These are phyloP conservation scores for Halyomorpha halys DNA, from an alignment of 1,140 invertebrate species.

Conservation along the genomic window DNA sequence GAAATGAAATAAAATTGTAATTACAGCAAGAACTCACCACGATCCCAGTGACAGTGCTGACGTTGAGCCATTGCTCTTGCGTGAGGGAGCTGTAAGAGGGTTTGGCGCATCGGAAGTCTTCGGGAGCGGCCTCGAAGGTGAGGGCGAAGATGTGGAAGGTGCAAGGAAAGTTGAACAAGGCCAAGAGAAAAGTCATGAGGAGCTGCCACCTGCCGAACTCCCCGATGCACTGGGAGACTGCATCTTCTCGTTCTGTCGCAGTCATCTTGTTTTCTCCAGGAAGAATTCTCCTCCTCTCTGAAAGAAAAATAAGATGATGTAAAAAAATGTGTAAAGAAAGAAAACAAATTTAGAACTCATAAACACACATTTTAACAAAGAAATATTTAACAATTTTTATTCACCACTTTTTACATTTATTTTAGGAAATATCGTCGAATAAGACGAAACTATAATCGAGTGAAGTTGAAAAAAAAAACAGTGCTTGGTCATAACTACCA, in stretches of 20 bases:
- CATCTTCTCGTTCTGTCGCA: constrained; percentile 43
- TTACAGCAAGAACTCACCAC: no score
- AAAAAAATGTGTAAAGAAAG: no score
- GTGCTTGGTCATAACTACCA: no score
- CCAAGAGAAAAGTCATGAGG: constrained; percentile 37
- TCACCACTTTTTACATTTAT: no score
- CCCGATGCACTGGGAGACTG: constrained; percentile 54
- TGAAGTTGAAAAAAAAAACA: no score
- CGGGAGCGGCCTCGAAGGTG: constrained; percentile 50
- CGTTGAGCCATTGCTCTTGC: constrained; percentile 44
- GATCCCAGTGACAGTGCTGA: constrained; percentile 33
- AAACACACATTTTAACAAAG: no score
- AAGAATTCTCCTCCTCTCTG: neutral
- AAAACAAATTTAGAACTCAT: no score
- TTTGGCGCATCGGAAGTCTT: constrained; percentile 47
- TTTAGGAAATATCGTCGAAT: no score
- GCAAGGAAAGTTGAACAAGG: constrained; percentile 35
- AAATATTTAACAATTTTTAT: no score
- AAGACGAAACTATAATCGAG: no score
- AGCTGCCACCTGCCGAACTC: constrained; percentile 61
- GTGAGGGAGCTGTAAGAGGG: constrained; percentile 22
- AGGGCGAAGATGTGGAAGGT: constrained; percentile 49
- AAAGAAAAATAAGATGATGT: neutral
- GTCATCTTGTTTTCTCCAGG: neutral
- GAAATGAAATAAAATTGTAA: no score